A percentile compares a stretch with the other conserved stretches of the same genome.
Evolutionary conservation across 2,888 invertebrate species (phyloP).

Genomic region (Lycaena phlaeas): DNA sequence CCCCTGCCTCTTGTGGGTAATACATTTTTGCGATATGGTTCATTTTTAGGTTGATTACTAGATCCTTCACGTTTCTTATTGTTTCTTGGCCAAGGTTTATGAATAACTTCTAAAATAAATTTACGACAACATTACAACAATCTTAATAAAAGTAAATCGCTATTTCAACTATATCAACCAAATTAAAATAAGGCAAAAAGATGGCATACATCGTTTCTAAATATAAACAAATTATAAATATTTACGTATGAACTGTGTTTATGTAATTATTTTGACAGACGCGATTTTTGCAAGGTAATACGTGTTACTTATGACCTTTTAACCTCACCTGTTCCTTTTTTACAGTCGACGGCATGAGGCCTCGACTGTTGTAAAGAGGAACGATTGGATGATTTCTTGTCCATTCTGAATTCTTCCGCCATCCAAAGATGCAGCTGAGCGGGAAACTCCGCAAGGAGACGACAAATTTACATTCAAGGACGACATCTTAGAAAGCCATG

Average conservation of each 20-base stretch:
- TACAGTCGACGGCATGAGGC: constrained; percentile 81
- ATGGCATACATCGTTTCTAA: background rate
- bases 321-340: constrained; percentile 79
- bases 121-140: too few species aligned
- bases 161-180: background rate
- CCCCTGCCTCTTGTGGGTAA: constrained; percentile 77
- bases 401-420: constrained; percentile 78
- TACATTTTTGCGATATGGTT: constrained; percentile 77
- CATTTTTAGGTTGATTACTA: constrained; percentile 73
- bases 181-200: too few species aligned
- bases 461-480: constrained; percentile 76
- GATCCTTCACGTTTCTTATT: constrained; percentile 78
- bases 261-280: background rate
- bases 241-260: background rate
- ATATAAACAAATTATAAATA: background rate
- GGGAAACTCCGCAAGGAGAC: constrained; percentile 81
- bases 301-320: constrained; percentile 30
- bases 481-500: constrained; percentile 90
- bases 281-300: too few species aligned
- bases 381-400: constrained; percentile 82
- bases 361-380: constrained; percentile 79
- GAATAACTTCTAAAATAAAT: constrained; percentile 48
- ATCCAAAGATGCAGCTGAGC: constrained; percentile 68
- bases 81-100: constrained; percentile 76
- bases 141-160: constrained; percentile 7